A percentile compares a stretch with the other conserved stretches of the same genome.
These are phyloP conservation scores for Sphenopsis melanotis DNA, from an alignment of 2,797 vertebrate genomes.

Conservation along the genomic window DNA sequence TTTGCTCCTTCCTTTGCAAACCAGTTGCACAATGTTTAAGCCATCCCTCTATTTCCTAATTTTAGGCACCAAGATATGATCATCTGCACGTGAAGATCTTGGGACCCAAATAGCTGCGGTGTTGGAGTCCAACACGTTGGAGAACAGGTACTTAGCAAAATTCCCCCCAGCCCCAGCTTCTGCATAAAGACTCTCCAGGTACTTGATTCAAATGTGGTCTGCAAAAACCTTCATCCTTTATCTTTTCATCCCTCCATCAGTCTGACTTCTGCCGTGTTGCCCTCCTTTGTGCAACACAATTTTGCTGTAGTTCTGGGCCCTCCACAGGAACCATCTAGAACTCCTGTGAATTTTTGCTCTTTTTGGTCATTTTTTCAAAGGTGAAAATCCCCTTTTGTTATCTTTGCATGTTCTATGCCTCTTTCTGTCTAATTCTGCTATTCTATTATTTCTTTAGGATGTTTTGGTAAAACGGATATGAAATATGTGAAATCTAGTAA, in stretches of 20 bases:
- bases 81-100: background rate
- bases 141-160: background rate
- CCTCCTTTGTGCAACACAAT: background rate
- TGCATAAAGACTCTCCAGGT: background rate
- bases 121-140: background rate
- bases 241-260: background rate
- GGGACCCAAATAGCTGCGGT: fast-evolving
- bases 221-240: background rate
- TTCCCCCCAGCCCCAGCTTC: background rate
- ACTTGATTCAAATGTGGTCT: background rate
- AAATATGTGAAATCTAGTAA: background rate
- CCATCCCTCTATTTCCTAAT: background rate
- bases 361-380: background rate
- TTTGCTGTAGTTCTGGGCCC: background rate
- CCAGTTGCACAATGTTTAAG: background rate
- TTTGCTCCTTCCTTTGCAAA: background rate
- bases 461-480: background rate
- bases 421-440: background rate
- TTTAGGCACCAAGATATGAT: background rate
- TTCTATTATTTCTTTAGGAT: background rate
- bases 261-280: background rate
- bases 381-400: background rate
- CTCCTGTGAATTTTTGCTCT: background rate
- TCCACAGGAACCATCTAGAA: background rate
- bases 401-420: background rate